Evolutionary conservation across 2,888 invertebrate genomes (phyloP), one percentile per base, ranked within the genome.

Genomic region (Oligia strigilis): DNA sequence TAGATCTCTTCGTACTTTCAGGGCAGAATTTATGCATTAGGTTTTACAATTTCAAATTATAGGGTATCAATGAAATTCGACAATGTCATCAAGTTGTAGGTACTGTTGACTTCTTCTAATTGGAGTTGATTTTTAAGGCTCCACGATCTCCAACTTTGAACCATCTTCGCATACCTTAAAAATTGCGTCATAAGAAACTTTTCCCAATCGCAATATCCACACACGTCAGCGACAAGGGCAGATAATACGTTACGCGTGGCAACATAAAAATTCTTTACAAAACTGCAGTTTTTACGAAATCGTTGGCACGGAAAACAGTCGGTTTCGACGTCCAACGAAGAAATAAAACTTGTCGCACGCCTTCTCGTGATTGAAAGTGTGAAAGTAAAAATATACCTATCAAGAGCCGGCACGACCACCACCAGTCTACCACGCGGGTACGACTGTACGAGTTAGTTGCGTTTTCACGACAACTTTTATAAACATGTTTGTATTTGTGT

Each of bases 371-470:
- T 91, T 90, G 90, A 91, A 91, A 90, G 87, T 89, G 93, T 92
- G 93, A 93, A 93, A 93, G 93, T 92, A 87, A 90, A 93, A 92
- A 91, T 88, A 80, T 82, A 40, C 40, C 40, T 5, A 86, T 64
- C 73, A 85, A 81, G 79, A 83, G 81, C 49, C 80, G 46, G 82
- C 80, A 87, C 78, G 78, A 84, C 80, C 79, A 72, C 80, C 62
- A 72, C 80, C 62, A 65, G 65, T 78, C 78, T 71, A 66, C 72
- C 75, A 77, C 77, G 70, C 77, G 70, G 74, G 78, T 81, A 77
- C 77, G 67, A 78, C 77, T 80, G 78, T 81, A 77, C 77, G 67
- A 78, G 78, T 80, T 78, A n/a, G 85, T 52, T 76, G 75, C 77
- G 83, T 86, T 90, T 90, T 83, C 87, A 84, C 86, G 71, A 83